These are phyloP conservation scores for Glossosoma conforme DNA, from an alignment of 1,140 invertebrate species.

Conservation along the genomic window DNA sequence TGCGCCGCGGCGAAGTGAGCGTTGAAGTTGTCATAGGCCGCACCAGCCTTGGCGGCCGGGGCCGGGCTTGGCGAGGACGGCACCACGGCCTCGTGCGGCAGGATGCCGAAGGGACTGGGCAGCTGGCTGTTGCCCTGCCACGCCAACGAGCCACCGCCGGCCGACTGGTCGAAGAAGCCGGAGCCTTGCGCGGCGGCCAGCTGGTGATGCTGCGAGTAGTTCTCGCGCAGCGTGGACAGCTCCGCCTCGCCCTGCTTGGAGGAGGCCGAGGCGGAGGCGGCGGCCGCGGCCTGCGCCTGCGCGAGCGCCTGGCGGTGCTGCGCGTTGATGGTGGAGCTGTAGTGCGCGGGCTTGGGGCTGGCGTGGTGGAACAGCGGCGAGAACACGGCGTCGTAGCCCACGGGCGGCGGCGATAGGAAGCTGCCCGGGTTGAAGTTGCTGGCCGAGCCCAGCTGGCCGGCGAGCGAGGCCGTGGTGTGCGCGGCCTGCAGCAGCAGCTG, in stretches of 20 bases:
- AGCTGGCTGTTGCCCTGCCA: constrained; percentile 65
- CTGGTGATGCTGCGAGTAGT: constrained; percentile 53
- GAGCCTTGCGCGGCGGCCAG: constrained; percentile 46
- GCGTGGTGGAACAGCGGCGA: constrained; percentile 66
- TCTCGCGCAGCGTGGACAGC: constrained; percentile 53
- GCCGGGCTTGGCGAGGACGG: constrained; percentile 59
- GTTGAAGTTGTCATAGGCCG: constrained; percentile 62
- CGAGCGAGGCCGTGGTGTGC: constrained; percentile 56
- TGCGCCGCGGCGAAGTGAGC: constrained; percentile 61
- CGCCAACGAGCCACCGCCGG: constrained; percentile 49
- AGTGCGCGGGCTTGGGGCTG: constrained; percentile 58
- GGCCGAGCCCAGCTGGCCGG: constrained; percentile 53
- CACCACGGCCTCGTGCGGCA: constrained; percentile 72
- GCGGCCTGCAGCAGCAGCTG: constrained; percentile 59
- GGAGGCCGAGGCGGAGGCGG: too few relatives aligned
- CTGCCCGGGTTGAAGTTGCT: constrained; percentile 64
- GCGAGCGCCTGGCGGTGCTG: constrained; percentile 56
- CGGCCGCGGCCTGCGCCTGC: constrained; percentile 48
- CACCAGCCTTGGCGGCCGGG: constrained; percentile 44
- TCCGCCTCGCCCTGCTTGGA: constrained; percentile 54
- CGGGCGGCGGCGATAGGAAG: constrained; percentile 63
- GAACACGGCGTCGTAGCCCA: constrained; percentile 67
- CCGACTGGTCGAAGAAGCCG: constrained; percentile 60
- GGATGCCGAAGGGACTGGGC: constrained; percentile 68
- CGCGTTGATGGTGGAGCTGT: constrained; percentile 54